Evolutionary conservation across 2,113 vertebrate species (phyloP).

Genomic region (Ginglymostoma cirratum): DNA sequence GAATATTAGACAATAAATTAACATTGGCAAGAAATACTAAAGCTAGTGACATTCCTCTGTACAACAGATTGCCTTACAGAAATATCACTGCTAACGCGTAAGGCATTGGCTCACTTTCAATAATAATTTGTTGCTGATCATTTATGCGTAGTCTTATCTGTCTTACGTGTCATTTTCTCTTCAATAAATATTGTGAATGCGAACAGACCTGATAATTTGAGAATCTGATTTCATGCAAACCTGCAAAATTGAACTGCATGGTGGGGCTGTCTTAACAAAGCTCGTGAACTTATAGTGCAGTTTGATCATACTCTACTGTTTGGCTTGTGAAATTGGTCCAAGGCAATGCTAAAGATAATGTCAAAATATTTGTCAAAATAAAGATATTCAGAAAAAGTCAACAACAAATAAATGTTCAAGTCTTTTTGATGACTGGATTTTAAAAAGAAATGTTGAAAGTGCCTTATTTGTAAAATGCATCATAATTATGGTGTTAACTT

Average conservation of each 20-base stretch:
- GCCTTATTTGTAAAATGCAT: not conserved
- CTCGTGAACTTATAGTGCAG: not conserved
- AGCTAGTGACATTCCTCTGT: not conserved
- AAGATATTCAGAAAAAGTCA: not conserved
- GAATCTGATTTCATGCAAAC: not conserved
- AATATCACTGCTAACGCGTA: not conserved
- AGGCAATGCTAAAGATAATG: not conserved
- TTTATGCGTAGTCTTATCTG: not conserved
- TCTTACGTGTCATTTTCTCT: not conserved
- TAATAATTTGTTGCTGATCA: not conserved
- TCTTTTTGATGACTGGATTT: not conserved
- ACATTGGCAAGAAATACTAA: not conserved
- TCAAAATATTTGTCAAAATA: not conserved
- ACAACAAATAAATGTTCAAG: not conserved
- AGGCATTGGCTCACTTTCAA: not conserved
- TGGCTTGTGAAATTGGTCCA: not conserved
- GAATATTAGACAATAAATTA: not conserved
- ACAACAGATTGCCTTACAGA: not conserved
- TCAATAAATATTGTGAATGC: slow-evolving; percentile 1
- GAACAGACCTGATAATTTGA: not conserved
- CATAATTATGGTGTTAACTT: not conserved
- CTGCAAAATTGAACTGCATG: not conserved
- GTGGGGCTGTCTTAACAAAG: not conserved
- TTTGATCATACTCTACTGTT: not conserved
- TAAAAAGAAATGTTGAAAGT: not conserved